A percentile compares a stretch with the other conserved stretches of the same genome.
These are phyloP conservation scores for Bradysia coprophila DNA, from an alignment of 1,140 invertebrate species.

Conservation along the genomic window DNA sequence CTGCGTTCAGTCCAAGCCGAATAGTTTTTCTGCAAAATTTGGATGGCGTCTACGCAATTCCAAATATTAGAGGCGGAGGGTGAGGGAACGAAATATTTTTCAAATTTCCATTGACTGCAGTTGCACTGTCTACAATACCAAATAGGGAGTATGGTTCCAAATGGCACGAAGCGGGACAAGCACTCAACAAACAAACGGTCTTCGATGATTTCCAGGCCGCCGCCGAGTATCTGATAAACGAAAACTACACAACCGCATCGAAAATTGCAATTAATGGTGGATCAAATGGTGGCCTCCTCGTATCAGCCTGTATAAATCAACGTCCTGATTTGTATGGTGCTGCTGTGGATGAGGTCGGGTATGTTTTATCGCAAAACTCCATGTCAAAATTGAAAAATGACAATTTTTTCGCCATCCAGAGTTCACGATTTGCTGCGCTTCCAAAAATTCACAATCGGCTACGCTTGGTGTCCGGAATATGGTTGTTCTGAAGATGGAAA, in stretches of 20 bases:
- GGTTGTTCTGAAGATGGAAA: conserved; percentile 76
- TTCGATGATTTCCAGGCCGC: conserved; percentile 97
- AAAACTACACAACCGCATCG: conserved; percentile 58
- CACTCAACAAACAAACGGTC: conserved; percentile 90
- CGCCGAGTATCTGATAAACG: too few relatives aligned
- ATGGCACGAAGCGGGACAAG: conserved; percentile 85
- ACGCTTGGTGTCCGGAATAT: conserved; percentile 93
- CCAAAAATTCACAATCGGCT: conserved; percentile 96
- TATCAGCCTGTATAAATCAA: conserved; percentile 80
- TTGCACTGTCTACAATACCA: too few relatives aligned
- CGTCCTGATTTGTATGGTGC: conserved; percentile 85
- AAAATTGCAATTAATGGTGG: conserved; percentile 82
- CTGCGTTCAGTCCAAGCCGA: too few relatives aligned
- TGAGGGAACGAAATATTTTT: too few relatives aligned
- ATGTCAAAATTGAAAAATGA: too few relatives aligned
- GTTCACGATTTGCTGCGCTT: too few relatives aligned
- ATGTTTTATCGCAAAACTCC: too few relatives aligned
- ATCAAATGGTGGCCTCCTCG: conserved; percentile 90
- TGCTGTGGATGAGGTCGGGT: conserved; percentile 79
- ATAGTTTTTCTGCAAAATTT: too few relatives aligned
- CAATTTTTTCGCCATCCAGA: conserved; percentile 92
- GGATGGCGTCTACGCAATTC: too few relatives aligned
- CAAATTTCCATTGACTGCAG: too few relatives aligned
- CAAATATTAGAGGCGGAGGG: too few relatives aligned
- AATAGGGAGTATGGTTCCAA: too few relatives aligned